Base-by-base conservation (phyloP, 2,113 vertebrate species). In the Colossoma macropomum region DNA sequence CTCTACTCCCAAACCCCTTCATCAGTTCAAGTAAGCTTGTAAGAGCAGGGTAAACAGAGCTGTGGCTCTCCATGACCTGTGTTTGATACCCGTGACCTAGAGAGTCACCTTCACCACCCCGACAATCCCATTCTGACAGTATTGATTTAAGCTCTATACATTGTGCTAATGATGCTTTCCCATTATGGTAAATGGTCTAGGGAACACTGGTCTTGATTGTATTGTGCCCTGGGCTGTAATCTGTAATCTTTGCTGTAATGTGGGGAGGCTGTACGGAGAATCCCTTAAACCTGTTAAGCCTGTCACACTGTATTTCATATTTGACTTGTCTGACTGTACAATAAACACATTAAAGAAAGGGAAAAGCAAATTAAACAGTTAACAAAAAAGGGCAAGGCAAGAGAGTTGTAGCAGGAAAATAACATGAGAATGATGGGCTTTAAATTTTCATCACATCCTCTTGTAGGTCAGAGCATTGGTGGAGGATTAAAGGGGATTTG, bases 81-180 rank as follows among this genome's bases (percentile, higher is more conserved):
- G 68, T n/a, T 71, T 71, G 68, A 71, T 38, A 27, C n/a, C 34
- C 12, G 4, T 45, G 38, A 38, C 66, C 32, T 69, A 19, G 19
- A 38, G 32, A 15, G 11, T 28, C 62, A 30, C 65, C 27, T 32
- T 34, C 68, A 70, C 11, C 21, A 21, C 32, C 21, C 66, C 23
- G 19, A 3, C 32, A 41, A 23, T 38, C 66, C 17, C 13, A 12
- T 17, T n/a, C 19, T 5, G 8, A 19, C 19, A n/a, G 21, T 70
- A 71, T 71, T 71, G 68, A 71, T 71, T 71, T 25, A n/a, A 45
- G 27, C 21, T 45, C 68, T 41, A 45, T 38, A 23, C 30, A 69
- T 45, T 45, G 34, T 71, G 68, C 68, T 71, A 71, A 71, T 45
- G 38, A 41, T n/a, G 68, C 41, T 71, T 41, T 71, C 68, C 30